Evolutionary conservation across 1,140 invertebrate species (phyloP), one percentile per base, ranked within the genome.

Genomic region (Plutomurus gul): DNA sequence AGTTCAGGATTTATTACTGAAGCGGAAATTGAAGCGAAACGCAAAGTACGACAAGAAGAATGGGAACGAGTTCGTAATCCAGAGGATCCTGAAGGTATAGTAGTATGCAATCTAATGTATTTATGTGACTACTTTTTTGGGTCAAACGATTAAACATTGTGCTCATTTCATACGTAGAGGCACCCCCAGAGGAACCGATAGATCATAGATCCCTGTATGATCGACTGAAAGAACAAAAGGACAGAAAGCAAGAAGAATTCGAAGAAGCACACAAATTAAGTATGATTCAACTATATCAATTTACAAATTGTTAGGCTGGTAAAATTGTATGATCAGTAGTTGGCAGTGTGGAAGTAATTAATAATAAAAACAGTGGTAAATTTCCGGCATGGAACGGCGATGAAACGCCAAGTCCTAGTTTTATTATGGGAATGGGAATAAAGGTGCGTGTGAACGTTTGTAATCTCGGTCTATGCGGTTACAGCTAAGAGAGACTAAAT

Each of bases 231-330:
- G 96, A 97, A 85, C 95, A 98, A 85, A 95, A 95, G 85, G 90
- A 93, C 56, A 95, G 94, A 86, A 93, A 93, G 84, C 94, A 98
- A 85, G 89, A 94, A 43, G 96, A 98, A 89, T 96, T 92, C 90
- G 96, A 98, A 87, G 96, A 98, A 87, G 92, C 95, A 11, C 93
- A 95, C 84, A 95, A 95, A 88, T 87, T 98, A 7, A 97, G 95
- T 97, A 90, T 88, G 89, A n/a, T n/a, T n/a, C n/a, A n/a, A n/a
- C n/a, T 88, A n/a, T n/a, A n/a, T n/a, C n/a, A n/a, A n/a, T n/a
- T n/a, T n/a, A n/a, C n/a, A n/a, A n/a, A n/a, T n/a, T n/a, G n/a
- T n/a, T n/a, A n/a, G n/a, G n/a, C n/a, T n/a, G n/a, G n/a, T n/a
- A n/a, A n/a, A n/a, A n/a, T n/a, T n/a, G n/a, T n/a, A n/a, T n/a